Percentiles rank a stretch among this genome's conserved stretches.
Conservation (phyloP, 2,888 invertebrate species). For the Macrophya alboannulata region DNA sequence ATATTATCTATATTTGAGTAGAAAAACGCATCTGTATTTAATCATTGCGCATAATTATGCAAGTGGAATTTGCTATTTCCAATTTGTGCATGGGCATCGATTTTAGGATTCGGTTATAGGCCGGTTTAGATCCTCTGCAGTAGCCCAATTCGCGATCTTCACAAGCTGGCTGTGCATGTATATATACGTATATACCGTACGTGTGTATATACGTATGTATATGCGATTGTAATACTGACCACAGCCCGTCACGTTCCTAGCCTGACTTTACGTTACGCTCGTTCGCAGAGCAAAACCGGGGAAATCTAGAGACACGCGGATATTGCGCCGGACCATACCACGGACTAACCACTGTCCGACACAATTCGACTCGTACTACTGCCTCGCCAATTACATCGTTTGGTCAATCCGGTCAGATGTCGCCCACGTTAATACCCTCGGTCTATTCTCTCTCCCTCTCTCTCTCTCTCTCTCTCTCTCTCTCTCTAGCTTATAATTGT, state of each 20-base stretch:
- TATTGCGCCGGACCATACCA: conserved; percentile 27
- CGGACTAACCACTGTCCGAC: conserved; percentile 52
- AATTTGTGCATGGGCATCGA: not conserved
- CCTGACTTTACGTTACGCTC: conserved; percentile 26
- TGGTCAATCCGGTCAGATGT: conserved; percentile 25
- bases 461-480: no score
- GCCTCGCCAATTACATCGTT: conserved; percentile 33
- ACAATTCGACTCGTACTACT: conserved; percentile 48
- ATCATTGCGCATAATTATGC: not conserved
- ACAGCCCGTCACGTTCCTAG: conserved; percentile 22
- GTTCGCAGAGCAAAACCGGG: not conserved
- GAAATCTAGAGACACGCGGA: not conserved
- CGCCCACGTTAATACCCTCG: not conserved
- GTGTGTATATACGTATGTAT: not conserved
- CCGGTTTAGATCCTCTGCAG: not conserved
- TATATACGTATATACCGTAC: not conserved
- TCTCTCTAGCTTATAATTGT: not conserved
- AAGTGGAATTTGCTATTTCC: not conserved
- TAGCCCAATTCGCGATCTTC: conserved; percentile 1
- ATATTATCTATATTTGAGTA: not conserved
- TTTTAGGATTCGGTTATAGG: not conserved
- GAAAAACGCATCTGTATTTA: not conserved
- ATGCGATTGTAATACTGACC: conserved; percentile 29
- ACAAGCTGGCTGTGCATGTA: not conserved
- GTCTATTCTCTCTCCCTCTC: not conserved